These are phyloP conservation scores for Lota lota DNA, from an alignment of 2,113 vertebrate genomes.

Conservation along the genomic window DNA sequence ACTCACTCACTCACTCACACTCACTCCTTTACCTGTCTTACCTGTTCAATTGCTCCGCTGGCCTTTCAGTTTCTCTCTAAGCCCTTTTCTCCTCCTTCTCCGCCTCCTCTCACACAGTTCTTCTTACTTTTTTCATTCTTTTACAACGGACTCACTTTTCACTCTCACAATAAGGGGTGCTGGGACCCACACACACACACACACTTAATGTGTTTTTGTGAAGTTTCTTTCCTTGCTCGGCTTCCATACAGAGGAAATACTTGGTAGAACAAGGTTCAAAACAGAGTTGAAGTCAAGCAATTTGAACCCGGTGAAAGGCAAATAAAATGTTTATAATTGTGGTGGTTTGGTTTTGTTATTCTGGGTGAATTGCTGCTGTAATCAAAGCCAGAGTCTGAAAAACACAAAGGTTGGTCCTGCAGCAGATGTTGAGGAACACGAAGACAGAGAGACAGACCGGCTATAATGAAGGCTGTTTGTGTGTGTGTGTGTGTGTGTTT, in stretches of 20 bases:
- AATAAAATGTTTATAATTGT: constrained; percentile 29
- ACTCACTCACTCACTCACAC: neutral
- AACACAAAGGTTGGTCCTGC: constrained; percentile 43
- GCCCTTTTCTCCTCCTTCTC: neutral
- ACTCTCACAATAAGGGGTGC: neutral
- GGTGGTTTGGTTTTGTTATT: constrained; percentile 36
- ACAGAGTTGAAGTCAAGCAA: too few relatives aligned
- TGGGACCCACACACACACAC: neutral
- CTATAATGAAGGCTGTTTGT: constrained; percentile 55
- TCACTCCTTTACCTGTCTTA: neutral
- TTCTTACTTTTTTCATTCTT: neutral
- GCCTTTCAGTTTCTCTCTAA: constrained; percentile 4
- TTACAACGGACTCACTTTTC: neutral
- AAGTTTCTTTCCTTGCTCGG: too few relatives aligned
- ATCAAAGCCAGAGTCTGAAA: constrained; percentile 48
- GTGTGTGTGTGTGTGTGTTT: neutral
- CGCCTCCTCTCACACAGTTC: neutral
- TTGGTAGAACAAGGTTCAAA: too few relatives aligned
- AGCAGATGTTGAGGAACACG: constrained; percentile 55
- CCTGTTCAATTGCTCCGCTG: neutral
- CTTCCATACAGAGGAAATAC: too few relatives aligned
- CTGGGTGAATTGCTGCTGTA: constrained; percentile 42
- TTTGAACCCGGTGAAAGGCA: neutral
- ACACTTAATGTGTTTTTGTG: neutral
- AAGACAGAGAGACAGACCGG: constrained; percentile 28